These are phyloP conservation scores for Ivindomyrus marchei DNA, from an alignment of 2,113 vertebrate genomes.

Conservation along the genomic window DNA sequence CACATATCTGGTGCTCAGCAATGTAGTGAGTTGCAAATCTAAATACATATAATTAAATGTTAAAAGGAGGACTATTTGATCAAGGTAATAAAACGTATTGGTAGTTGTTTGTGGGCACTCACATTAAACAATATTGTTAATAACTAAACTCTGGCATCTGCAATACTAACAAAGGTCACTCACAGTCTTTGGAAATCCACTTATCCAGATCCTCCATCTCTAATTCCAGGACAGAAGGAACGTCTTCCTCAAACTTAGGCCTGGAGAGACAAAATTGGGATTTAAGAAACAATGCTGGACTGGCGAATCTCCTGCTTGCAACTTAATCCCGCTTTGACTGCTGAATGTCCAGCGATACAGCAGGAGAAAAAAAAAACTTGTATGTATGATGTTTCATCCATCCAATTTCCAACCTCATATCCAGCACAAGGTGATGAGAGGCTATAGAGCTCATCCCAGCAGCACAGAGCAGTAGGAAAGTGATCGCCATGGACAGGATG, in stretches of 20 bases:
- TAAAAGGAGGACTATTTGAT: background rate
- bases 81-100: background rate
- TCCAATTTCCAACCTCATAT: background rate
- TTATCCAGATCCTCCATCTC: conserved; percentile 96
- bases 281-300: background rate
- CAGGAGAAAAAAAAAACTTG: background rate
- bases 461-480: background rate
- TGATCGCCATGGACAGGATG: background rate
- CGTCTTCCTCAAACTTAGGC: conserved; percentile 97
- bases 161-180: conserved; percentile 14
- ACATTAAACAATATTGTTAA: background rate
- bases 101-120: background rate
- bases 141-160: background rate
- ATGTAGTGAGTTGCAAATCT: background rate
- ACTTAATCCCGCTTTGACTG: background rate
- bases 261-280: conserved; percentile 46
- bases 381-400: background rate
- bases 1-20: background rate
- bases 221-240: conserved; percentile 91
- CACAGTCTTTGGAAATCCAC: conserved; percentile 86
- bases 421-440: background rate
- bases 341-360: background rate
- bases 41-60: background rate
- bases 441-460: background rate
- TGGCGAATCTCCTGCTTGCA: background rate